A percentile compares a stretch with the other conserved stretches of the same genome.
Conservation (phyloP, 2,797 vertebrate species). For the Myotis pilosus region DNA sequence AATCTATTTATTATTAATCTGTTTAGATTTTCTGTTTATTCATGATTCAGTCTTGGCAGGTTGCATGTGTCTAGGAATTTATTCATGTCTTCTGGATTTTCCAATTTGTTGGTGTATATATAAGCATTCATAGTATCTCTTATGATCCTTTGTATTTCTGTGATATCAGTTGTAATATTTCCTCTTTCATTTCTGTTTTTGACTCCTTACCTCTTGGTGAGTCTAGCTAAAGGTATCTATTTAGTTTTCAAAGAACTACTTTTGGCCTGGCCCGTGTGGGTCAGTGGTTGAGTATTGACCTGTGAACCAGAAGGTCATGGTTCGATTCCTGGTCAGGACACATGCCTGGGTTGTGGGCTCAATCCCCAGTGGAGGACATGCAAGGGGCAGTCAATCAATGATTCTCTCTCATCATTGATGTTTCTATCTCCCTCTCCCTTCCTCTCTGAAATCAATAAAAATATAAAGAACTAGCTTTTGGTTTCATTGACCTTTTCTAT, state of each 20-base stretch:
- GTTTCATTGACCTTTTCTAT: not conserved
- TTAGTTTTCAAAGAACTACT: not conserved
- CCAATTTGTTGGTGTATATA: too few species aligned
- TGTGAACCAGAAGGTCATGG: too few species aligned
- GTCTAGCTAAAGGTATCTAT: not conserved
- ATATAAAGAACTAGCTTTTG: not conserved
- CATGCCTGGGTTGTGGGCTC: too few species aligned
- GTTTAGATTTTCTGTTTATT: not conserved
- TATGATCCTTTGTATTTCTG: not conserved
- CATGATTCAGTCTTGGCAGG: not conserved
- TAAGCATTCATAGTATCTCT: not conserved
- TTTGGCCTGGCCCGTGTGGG: too few species aligned
- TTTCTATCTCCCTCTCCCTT: too few species aligned
- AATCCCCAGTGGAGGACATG: too few species aligned
- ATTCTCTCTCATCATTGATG: too few species aligned
- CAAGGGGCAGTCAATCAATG: too few species aligned
- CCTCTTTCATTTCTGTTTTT: not conserved
- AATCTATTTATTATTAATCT: not conserved
- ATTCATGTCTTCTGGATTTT: too few species aligned
- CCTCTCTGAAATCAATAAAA: too few species aligned
- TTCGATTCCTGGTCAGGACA: too few species aligned
- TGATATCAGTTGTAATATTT: not conserved
- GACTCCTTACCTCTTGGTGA: not conserved
- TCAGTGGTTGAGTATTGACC: too few species aligned
- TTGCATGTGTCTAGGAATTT: not conserved